These are phyloP conservation scores for Bombus fervidus DNA, from an alignment of 1,140 invertebrate genomes.

Conservation along the genomic window DNA sequence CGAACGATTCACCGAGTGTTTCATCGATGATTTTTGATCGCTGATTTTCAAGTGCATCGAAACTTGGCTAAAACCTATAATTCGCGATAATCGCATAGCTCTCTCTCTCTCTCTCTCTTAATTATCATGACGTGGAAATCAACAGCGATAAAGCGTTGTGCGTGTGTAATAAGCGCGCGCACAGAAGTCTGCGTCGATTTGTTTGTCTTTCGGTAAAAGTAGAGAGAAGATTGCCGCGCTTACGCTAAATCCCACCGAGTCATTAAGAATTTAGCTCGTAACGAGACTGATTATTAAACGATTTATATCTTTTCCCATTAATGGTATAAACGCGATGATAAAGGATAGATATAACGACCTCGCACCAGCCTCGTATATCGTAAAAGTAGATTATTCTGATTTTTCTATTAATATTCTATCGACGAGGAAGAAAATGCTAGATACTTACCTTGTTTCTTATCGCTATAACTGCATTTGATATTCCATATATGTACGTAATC, in stretches of 20 bases:
- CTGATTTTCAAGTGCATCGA: background rate
- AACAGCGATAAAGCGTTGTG: background rate
- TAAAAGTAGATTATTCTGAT: too few relatives aligned
- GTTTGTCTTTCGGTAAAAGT: background rate
- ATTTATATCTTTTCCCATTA: background rate
- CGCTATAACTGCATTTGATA: too few relatives aligned
- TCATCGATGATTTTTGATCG: background rate
- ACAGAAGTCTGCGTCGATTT: background rate
- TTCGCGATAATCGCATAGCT: background rate
- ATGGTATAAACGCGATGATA: background rate
- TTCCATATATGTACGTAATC: too few relatives aligned
- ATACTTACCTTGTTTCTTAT: too few relatives aligned
- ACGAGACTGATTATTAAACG: background rate
- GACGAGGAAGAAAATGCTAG: too few relatives aligned
- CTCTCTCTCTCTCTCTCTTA: background rate
- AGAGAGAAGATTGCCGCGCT: background rate
- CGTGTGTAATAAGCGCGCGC: background rate
- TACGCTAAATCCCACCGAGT: background rate
- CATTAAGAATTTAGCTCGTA: background rate
- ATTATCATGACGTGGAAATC: background rate
- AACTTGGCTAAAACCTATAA: background rate
- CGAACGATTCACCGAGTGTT: background rate
- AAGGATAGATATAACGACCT: background rate
- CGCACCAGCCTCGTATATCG: background rate
- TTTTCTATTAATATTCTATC: too few relatives aligned